Evolutionary conservation across 2,888 invertebrate species (phyloP).

Genomic region (Carpatolechia fugitivella): DNA sequence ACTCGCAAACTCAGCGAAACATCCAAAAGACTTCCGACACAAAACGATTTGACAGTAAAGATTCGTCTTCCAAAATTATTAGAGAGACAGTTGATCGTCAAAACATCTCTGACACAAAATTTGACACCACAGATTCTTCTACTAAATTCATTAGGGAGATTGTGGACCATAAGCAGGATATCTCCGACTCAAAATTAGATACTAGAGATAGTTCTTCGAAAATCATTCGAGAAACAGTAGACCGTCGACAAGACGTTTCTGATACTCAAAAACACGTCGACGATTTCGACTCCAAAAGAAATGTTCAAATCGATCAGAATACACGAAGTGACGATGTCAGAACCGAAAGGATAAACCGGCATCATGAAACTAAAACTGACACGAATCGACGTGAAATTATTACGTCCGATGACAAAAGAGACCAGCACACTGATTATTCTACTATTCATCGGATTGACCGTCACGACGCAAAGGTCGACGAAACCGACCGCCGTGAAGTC

Average conservation of each 20-base stretch:
- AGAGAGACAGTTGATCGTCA: slow-evolving; percentile 16
- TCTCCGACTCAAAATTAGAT: slow-evolving; percentile 19
- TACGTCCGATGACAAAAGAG: background rate
- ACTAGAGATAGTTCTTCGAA: slow-evolving; percentile 11
- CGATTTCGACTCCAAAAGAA: slow-evolving; percentile 23
- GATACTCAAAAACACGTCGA: slow-evolving; percentile 8
- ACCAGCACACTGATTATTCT: slow-evolving; percentile 21
- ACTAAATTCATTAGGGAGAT: slow-evolving; percentile 13
- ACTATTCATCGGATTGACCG: slow-evolving; percentile 25
- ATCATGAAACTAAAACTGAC: slow-evolving; percentile 1
- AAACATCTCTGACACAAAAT: background rate
- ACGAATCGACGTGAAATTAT: background rate
- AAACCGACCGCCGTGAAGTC: slow-evolving; percentile 33
- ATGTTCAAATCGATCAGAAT: slow-evolving; percentile 18
- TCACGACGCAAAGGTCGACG: slow-evolving; percentile 33
- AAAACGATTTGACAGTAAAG: slow-evolving; percentile 13
- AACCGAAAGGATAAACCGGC: slow-evolving; percentile 6
- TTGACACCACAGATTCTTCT: slow-evolving; percentile 6
- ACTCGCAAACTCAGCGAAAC: slow-evolving; percentile 26
- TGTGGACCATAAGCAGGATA: slow-evolving; percentile 2
- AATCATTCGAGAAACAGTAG: slow-evolving; percentile 13
- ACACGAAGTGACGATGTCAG: slow-evolving; percentile 18
- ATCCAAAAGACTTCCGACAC: slow-evolving; percentile 17
- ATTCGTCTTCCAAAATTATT: slow-evolving; percentile 11
- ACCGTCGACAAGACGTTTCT: slow-evolving; percentile 7